Percentiles rank a stretch among this genome's conserved stretches.
Evolutionary conservation across 2,888 invertebrate genomes (phyloP).

Genomic region (Melinaea menophilus): DNA sequence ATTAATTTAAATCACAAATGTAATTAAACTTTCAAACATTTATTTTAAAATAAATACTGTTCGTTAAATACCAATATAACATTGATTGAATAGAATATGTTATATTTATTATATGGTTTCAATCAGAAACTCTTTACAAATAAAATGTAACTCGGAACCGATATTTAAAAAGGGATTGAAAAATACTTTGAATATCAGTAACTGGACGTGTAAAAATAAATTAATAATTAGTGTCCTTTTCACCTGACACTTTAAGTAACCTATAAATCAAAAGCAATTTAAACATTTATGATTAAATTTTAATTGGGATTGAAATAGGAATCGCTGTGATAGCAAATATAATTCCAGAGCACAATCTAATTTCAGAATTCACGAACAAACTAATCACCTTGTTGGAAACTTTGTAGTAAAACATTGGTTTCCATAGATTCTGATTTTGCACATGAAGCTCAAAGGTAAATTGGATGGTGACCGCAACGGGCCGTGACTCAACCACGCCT

Average conservation of each 20-base stretch:
- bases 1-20: no score
- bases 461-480: constrained; percentile 61
- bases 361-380: constrained; percentile 32
- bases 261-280: constrained; percentile 1
- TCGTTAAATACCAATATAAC: no score
- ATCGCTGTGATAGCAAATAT: constrained; percentile 2
- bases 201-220: no score
- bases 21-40: no score
- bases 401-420: constrained; percentile 26
- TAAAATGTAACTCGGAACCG: no score
- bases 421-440: constrained; percentile 20
- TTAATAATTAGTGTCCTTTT: no score
- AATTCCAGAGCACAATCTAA: constrained; percentile 32
- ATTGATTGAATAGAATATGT: no score
- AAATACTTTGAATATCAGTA: no score
- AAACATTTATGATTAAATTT: constrained; percentile 1
- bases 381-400: constrained; percentile 33
- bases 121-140: no score
- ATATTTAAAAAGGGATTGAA: no score
- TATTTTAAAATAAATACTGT: no score
- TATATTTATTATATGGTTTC: no score
- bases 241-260: background rate
- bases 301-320: background rate
- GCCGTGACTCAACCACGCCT: constrained; percentile 38
- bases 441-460: constrained; percentile 53